Base-by-base conservation (phyloP, 2,113 vertebrate species). In the Ovis canadensis region DNA sequence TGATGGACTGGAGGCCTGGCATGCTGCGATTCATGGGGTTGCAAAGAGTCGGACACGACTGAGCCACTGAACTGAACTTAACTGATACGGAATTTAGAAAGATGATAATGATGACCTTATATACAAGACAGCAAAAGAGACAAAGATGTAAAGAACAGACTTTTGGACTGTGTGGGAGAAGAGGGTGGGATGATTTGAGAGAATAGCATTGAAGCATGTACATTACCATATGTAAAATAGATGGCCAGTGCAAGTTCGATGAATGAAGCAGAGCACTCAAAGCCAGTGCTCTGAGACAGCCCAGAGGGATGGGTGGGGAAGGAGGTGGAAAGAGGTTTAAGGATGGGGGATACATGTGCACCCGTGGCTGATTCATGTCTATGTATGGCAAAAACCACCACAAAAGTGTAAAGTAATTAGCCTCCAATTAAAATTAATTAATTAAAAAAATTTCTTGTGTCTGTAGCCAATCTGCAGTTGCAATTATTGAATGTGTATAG, bases 81-180 rank as follows among this genome's bases (percentile, higher is more conserved):
- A 43, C 43, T 43, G 43, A 43, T 36, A 67, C 15, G 29, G 33
- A 36, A 67, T 67, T 67, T 67, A 36, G 17, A 67, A 67, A 11
- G 64, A 67, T 0, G 0, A 36, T 67, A 36, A 11, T 3, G 33
- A 21, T 67, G n/a, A 36, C 64, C 64, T 4, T 67, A 67, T 5
- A 19, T 36, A 67, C 4, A 71, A 71, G n/a, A 71, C 17, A 71
- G 8, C 64, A 71, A 71, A 71, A 71, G 17, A 36, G n/a, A 36
- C n/a, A 36, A 71, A 71, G 64, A 71, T 67, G n/a, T 71, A 71
- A 71, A 71, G 64, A 71, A 36, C n/a, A 71, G 64, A 71, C n/a
- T 71, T 67, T 71, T 71, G 64, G 64, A 71, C n/a, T 71, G 1
- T 21, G 17, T 67, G 17, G 17, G 33, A 36, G 64, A 67, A 67